phyloP scores from a whole-genome alignment of 2,113 vertebrate species.

The Lampris megalopsis region DNA sequence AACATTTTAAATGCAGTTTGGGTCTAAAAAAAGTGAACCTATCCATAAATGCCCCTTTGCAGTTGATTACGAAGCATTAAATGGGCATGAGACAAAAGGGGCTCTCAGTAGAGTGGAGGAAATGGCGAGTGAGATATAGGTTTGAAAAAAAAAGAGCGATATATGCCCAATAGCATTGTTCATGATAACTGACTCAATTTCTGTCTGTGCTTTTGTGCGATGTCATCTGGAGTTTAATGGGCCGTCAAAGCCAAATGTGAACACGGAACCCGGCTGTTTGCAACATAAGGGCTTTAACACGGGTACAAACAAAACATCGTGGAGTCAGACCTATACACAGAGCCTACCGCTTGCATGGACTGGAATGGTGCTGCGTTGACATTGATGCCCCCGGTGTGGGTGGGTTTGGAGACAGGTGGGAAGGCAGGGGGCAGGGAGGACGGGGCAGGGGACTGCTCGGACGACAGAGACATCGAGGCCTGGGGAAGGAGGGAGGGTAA shows the following conservation, averaged over 20 bases:
- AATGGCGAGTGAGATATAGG: neutral
- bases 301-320: slow-evolving; percentile 1
- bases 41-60: neutral
- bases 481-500: slow-evolving; percentile 68
- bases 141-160: no score
- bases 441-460: slow-evolving; percentile 89
- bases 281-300: neutral
- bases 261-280: neutral
- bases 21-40: no score
- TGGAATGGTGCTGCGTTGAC: slow-evolving; percentile 99
- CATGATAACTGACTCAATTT: neutral
- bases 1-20: no score
- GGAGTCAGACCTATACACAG: slow-evolving; percentile 25
- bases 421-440: slow-evolving; percentile 93
- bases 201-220: neutral
- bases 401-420: slow-evolving; percentile 92
- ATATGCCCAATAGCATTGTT: no score
- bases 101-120: neutral
- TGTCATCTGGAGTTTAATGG: neutral
- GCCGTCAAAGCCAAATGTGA: neutral
- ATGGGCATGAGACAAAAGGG: neutral
- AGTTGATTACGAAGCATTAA: neutral
- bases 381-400: slow-evolving; percentile 96
- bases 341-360: slow-evolving; percentile 97
- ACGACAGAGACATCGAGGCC: slow-evolving; percentile 91